Base-by-base conservation (phyloP, 2,888 invertebrate species). In the Heteromurus nitidus region DNA sequence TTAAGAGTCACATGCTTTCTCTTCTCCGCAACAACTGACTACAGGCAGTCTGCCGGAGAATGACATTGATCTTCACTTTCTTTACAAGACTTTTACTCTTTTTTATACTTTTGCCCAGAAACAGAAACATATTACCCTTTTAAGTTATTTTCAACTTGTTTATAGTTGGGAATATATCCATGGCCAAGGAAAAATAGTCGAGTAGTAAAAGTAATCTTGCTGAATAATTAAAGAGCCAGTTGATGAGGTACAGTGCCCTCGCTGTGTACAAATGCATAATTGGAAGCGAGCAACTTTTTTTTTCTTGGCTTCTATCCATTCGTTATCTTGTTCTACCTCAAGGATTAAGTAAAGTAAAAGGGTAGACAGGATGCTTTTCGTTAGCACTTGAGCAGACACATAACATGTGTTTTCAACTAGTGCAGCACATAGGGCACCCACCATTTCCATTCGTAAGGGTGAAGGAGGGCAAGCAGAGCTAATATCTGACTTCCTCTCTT, bases 61-160 rank as follows among this genome's bases (percentile, higher is more conserved):
- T 60, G 72, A 72, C 60, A 60, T 60, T 72, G 72, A 72, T 72
- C 60, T 72, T 28, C 60, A 60, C 72, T n/a, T 60, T 60, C n/a
- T 18, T 58, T 68, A 68, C 50, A 28, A n/a, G n/a, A 50, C 53
- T 68, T 68, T 50, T n/a, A 28, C 53, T 68, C 36, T 50, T n/a
- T 7, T 50, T 50, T 50, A 13, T 68, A 50, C 47, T 31, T 68
- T 18, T 50, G 50, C 2, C 9, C 5, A 24, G 36, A 31, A 22
- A 22, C 22, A 64, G 44, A 64, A 47, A 44, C 22, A 47, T 67
- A 67, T 67, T 24, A 67, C 42, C 30, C 22, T 44, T 44, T 67
- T 67, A n/a, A n/a, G n/a, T n/a, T n/a, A n/a, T n/a, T n/a, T n/a
- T n/a, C n/a, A n/a, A n/a, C n/a, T n/a, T n/a, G n/a, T n/a, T n/a